Base-by-base conservation (phyloP, 2,888 invertebrate genomes). In the Asteroscopus sphinx region DNA sequence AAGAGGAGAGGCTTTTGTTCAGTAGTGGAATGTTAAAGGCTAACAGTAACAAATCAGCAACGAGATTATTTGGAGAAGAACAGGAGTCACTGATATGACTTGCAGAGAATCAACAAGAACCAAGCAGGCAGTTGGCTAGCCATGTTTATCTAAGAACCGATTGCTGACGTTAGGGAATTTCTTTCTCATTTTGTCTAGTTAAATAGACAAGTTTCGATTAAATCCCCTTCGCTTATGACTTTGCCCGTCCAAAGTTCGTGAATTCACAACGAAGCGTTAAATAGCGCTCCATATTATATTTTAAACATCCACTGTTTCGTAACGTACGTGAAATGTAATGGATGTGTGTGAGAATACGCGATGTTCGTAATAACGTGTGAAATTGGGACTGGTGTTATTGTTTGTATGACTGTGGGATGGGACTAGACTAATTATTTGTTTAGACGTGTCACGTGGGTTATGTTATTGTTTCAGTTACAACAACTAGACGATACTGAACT, bases 281-380 rank as follows among this genome's bases (percentile, higher is more conserved):
- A n/a, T n/a, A n/a, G n/a, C n/a, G n/a, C 33, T 52, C 40, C 7
- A 39, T 41, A 25, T 46, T 16, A 40, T 63, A 57, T 57, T 57
- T 63, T 52, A 46, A 68, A 44, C 55, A 56, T 33, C 57, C 44
- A 28, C 37, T 37, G 37, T 39, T 39, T 40, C 6, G 8, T 63
- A 52, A 48, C 63, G 39, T 59, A 33, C 28, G 28, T 28, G 28
- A 65, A 59, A 56, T 56, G 45, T 69, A 57, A 66, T 57, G 32
- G 28, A 36, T 53, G 71, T 70, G 69, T 53, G 71, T 70, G 69
- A 35, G 58, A 68, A 63, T 17, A 52, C 25, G 28, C 46, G 13
- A 37, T 4, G 17, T 21, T 46, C 25, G 40, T 42, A 57, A 45
- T 21, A 40, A 47, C 51, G 47, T 48, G 69, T 36, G 66, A 67